Base-by-base conservation (phyloP, 1,140 invertebrate species). In the Drosophila grimshawi region DNA sequence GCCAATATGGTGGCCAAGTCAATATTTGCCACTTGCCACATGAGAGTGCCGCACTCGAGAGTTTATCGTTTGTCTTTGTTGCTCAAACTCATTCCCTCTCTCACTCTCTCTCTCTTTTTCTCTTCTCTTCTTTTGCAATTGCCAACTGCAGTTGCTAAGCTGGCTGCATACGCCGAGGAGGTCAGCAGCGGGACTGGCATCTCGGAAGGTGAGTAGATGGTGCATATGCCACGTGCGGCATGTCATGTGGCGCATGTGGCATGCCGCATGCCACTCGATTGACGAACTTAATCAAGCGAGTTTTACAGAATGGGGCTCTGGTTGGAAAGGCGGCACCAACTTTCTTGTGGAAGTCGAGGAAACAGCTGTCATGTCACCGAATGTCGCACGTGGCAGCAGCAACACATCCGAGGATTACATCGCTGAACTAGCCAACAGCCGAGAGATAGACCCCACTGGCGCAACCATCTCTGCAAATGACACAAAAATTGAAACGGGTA, bases 261-360 rank as follows among this genome's bases (percentile, higher is more conserved):
- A 60, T 46, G 53, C 37, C 32, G 19, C 56, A 60, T 56, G 41
- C 55, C 65, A 61, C 41, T 30, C 49, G 39, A 56, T 52, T 51
- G 52, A 75, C 63, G 55, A n/a, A 56, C 41, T 53, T 59, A 35
- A 48, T 46, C 10, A 48, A 39, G 45, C 30, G 43, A 51, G 35
- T 32, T 33, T 46, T 48, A 30, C 80, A 92, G 91, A 92, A 88
- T 92, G 88, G 91, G 91, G 91, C 55, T 92, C 91, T 19, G 91
- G 91, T 19, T 92, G 91, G 91, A 60, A 67, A 48, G 65, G 65
- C 8, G 65, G 91, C 30, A 89, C 91, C 59, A 92, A 92, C 51
- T 92, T 92, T 76, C 80, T 92, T 3, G 91, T 92, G n/a, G 91
- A 92, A 72, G 86, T 92, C 43, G 91, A 92, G 39, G 76, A 92